phyloP scores from a whole-genome alignment of 1,140 invertebrate genomes.

The Gonioctena quinquepunctata region DNA sequence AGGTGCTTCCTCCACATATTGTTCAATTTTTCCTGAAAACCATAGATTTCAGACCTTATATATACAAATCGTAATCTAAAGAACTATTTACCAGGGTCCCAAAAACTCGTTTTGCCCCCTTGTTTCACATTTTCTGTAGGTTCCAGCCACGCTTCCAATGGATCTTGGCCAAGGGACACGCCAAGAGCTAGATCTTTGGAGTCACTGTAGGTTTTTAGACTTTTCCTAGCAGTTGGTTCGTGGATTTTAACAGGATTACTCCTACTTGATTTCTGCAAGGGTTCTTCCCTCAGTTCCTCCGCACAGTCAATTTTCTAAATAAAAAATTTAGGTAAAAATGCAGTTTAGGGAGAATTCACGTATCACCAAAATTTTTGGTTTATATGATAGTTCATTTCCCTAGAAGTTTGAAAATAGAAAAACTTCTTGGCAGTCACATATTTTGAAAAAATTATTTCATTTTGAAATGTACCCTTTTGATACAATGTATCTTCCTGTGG shows the following conservation, averaged over 20 bases:
- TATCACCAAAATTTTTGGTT: too few relatives aligned
- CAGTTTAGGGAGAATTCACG: too few relatives aligned
- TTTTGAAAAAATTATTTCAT: too few relatives aligned
- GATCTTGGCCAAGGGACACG: slow-evolving; percentile 62
- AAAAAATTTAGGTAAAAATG: too few relatives aligned
- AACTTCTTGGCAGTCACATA: too few relatives aligned
- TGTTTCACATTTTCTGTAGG: slow-evolving; percentile 23
- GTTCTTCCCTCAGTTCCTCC: slow-evolving; percentile 9
- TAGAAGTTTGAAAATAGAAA: too few relatives aligned
- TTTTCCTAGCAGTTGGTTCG: slow-evolving; percentile 48
- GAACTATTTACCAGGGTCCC: neutral
- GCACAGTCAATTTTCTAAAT: slow-evolving; percentile 11
- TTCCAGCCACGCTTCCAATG: slow-evolving; percentile 38
- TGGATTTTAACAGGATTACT: slow-evolving; percentile 49
- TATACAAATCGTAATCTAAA: neutral
- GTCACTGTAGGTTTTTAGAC: slow-evolving; percentile 61
- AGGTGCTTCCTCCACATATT: slow-evolving; percentile 30
- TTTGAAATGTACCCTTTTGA: too few relatives aligned
- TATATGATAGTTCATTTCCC: too few relatives aligned
- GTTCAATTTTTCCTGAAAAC: slow-evolving; percentile 33
- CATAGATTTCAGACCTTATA: slow-evolving; percentile 1
- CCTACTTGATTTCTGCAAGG: neutral
- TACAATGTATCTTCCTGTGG: too few relatives aligned
- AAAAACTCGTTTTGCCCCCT: neutral
- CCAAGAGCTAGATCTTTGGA: slow-evolving; percentile 61